These are phyloP conservation scores for Cirrhinus mrigala DNA, from an alignment of 2,797 vertebrate species.

Conservation along the genomic window DNA sequence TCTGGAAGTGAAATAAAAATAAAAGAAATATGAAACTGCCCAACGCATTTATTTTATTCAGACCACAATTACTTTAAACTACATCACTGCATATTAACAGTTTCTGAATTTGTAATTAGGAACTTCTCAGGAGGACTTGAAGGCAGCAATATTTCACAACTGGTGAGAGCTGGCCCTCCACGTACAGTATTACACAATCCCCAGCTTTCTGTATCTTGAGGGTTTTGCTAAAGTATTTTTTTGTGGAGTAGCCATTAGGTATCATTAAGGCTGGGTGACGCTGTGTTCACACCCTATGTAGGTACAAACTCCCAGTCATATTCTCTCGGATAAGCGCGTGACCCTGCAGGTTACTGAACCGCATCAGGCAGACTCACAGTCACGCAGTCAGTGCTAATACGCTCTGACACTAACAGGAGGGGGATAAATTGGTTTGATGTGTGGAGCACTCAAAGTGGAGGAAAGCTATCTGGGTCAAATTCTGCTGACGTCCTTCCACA, in stretches of 20 bases:
- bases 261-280: slow-evolving; percentile 12
- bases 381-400: slow-evolving; percentile 51
- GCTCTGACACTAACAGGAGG: slow-evolving; percentile 53
- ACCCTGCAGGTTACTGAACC: slow-evolving; percentile 38
- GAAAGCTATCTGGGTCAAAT: slow-evolving; percentile 59
- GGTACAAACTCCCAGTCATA: slow-evolving; percentile 21
- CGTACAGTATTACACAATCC: background rate
- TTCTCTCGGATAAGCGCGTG: slow-evolving; percentile 28
- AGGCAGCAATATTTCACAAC: slow-evolving; percentile 19
- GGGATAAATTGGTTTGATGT: slow-evolving; percentile 57
- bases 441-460: slow-evolving; percentile 52
- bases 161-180: background rate
- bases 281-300: slow-evolving; percentile 12
- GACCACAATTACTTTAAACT: slow-evolving; percentile 1
- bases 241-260: background rate
- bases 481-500: slow-evolving; percentile 52
- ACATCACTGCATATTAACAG: background rate
- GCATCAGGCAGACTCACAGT: slow-evolving; percentile 38
- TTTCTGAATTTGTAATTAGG: background rate
- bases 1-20: background rate
- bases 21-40: background rate
- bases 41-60: background rate
- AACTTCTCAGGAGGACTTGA: background rate
- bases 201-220: background rate
- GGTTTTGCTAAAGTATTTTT: background rate